Conservation (phyloP, 2,113 vertebrate genomes). For the Phaethon lepturus region DNA sequence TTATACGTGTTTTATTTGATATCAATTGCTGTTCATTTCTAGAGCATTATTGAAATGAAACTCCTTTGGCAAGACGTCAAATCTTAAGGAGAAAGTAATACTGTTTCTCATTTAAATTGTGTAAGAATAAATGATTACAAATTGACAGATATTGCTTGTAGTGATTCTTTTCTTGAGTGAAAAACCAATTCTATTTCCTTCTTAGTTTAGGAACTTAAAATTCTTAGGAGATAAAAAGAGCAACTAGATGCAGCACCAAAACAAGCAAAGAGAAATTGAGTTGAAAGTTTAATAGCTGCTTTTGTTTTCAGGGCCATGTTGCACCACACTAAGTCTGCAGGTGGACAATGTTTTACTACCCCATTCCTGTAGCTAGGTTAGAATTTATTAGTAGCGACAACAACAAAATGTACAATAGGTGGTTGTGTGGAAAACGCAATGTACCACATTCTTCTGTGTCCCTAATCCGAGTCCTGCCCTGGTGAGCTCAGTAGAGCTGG, state of each 20-base stretch:
- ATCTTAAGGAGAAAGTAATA: neutral
- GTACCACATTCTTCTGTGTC: neutral
- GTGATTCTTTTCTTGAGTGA: conserved; percentile 1
- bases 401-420: neutral
- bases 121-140: conserved; percentile 32
- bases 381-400: neutral
- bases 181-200: conserved; percentile 5
- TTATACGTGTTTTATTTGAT: neutral
- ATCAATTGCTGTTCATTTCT: neutral
- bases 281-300: neutral
- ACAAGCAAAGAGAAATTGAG: neutral
- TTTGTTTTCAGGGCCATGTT: neutral
- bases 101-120: conserved; percentile 28
- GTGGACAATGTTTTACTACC: neutral
- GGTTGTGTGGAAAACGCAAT: neutral
- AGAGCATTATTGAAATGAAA: neutral
- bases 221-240: conserved; percentile 17
- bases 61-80: conserved; percentile 8
- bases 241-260: neutral
- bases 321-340: neutral
- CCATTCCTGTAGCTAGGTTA: neutral
- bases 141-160: neutral
- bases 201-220: conserved; percentile 38
- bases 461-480: neutral
- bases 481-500: neutral